Evolutionary conservation across 1,140 invertebrate species (phyloP).

Genomic region (Philotrypesis tridentata): DNA sequence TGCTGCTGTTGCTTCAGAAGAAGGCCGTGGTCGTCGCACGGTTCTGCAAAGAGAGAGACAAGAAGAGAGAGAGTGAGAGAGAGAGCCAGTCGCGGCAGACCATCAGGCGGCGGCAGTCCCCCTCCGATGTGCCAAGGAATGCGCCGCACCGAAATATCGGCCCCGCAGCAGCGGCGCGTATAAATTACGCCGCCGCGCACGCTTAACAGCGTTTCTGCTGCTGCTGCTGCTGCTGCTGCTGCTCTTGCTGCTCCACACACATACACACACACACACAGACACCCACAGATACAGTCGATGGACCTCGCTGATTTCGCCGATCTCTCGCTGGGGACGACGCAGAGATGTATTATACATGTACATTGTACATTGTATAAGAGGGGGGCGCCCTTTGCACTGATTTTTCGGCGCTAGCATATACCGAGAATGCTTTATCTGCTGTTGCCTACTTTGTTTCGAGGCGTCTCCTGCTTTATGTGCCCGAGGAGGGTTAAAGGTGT

Average conservation of each 20-base stretch:
- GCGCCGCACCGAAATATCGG: constrained; percentile 47
- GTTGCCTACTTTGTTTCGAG: neutral
- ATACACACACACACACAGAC: neutral
- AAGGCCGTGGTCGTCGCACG: neutral
- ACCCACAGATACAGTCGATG: neutral
- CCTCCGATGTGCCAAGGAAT: constrained; percentile 38
- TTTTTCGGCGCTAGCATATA: neutral
- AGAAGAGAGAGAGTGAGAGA: too few species aligned
- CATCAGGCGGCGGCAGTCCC: constrained; percentile 12
- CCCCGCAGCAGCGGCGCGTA: constrained; percentile 22
- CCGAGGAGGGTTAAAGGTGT: neutral
- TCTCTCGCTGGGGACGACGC: neutral
- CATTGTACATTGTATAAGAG: too few species aligned
- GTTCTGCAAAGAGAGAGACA: neutral
- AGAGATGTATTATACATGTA: constrained; percentile 8
- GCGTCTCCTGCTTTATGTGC: neutral
- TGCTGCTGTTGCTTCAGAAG: neutral
- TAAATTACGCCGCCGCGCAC: constrained; percentile 38
- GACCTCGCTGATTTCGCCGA: constrained; percentile 34
- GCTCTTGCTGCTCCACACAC: neutral
- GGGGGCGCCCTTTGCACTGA: constrained; percentile 8
- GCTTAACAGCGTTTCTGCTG: constrained; percentile 28
- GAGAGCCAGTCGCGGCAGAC: constrained; percentile 19
- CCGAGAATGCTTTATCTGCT: neutral
- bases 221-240: neutral